These are phyloP conservation scores for Neocloeon triangulifer DNA, from an alignment of 1,140 invertebrate species.

Conservation along the genomic window DNA sequence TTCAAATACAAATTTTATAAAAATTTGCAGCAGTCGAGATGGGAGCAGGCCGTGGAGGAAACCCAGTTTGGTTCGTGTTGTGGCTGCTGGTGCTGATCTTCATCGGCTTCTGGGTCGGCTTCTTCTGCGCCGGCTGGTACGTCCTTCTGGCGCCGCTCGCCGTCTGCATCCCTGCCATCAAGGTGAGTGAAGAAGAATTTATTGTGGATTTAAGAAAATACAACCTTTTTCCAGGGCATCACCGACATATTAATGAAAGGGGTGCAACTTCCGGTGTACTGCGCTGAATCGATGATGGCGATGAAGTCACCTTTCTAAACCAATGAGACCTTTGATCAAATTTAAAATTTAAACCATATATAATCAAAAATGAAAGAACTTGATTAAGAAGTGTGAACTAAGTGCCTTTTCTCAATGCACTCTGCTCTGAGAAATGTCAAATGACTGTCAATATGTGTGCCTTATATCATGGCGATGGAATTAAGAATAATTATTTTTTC, in stretches of 20 bases:
- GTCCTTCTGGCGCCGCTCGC: conserved; percentile 44
- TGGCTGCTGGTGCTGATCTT: conserved; percentile 60
- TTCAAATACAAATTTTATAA: no score
- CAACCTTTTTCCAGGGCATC: conserved; percentile 24
- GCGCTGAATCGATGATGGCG: conserved; percentile 31
- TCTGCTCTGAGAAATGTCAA: no score
- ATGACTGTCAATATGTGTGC: no score
- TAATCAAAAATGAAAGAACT: no score
- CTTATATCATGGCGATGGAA: no score
- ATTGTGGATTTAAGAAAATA: background rate
- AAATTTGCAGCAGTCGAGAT: no score
- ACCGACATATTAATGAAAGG: conserved; percentile 40
- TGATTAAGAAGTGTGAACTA: no score
- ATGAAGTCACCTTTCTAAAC: background rate
- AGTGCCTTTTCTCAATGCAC: no score
- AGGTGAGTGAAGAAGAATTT: conserved; percentile 19
- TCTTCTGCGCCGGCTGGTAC: conserved; percentile 46
- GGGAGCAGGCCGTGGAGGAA: conserved; percentile 7
- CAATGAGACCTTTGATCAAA: no score
- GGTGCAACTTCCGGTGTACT: conserved; percentile 40
- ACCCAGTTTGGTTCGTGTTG: conserved; percentile 39
- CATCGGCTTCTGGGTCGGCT: conserved; percentile 43
- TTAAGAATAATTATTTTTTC: no score
- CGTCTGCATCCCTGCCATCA: conserved; percentile 36
- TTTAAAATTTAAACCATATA: no score